Conservation (phyloP, 2,797 vertebrate species). For the Amblyopsis hoosieri region DNA sequence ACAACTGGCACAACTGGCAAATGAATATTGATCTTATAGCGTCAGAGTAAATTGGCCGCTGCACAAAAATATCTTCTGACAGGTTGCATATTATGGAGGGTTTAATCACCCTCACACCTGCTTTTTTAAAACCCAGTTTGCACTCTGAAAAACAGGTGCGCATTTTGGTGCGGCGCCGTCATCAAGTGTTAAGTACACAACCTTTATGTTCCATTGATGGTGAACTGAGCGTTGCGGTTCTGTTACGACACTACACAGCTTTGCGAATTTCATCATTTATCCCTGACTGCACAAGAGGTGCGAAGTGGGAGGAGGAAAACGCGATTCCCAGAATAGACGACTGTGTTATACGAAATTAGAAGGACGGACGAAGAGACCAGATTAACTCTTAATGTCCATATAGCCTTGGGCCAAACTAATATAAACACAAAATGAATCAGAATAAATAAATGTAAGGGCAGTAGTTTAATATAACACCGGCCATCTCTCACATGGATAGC, state of each 20-base stretch:
- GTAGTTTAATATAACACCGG: constrained; percentile 74
- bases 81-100: constrained; percentile 41
- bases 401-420: constrained; percentile 81
- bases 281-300: constrained; percentile 31
- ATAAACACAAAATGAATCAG: constrained; percentile 80
- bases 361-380: constrained; percentile 68
- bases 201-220: constrained; percentile 8
- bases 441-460: constrained; percentile 83
- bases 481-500: constrained; percentile 58
- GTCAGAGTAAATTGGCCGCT: constrained; percentile 45
- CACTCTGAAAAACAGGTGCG: no score
- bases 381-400: constrained; percentile 76
- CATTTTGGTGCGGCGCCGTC: no score
- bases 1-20: constrained; percentile 71
- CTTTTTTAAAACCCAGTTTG: constrained; percentile 27
- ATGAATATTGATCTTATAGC: constrained; percentile 65
- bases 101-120: constrained; percentile 45
- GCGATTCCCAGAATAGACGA: constrained; percentile 63
- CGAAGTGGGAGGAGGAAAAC: constrained; percentile 58
- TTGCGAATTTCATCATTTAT: constrained; percentile 53
- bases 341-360: constrained; percentile 65
- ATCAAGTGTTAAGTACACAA: no score
- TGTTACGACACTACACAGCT: constrained; percentile 26
- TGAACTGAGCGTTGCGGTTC: constrained; percentile 15
- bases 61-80: constrained; percentile 35